These are phyloP conservation scores for Micrastur ruficollis DNA, from an alignment of 2,797 vertebrate genomes.

Conservation along the genomic window DNA sequence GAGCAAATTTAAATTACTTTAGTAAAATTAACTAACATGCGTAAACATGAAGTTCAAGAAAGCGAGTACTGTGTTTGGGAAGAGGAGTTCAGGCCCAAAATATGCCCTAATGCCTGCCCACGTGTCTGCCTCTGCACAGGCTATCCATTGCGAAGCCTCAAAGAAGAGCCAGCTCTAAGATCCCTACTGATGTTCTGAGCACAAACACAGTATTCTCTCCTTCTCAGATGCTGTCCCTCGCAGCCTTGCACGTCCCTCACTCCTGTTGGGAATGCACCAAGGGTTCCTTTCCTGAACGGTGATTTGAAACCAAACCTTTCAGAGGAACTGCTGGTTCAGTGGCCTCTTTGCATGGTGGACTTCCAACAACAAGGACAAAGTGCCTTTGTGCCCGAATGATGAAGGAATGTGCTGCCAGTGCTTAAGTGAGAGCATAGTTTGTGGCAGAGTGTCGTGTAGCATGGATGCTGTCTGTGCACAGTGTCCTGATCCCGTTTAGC, in stretches of 20 bases:
- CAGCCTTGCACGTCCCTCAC: background rate
- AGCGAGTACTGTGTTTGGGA: background rate
- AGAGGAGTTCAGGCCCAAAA: background rate
- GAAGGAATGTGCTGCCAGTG: fast-evolving
- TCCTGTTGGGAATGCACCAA: background rate
- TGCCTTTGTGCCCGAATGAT: background rate
- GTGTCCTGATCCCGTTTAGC: background rate
- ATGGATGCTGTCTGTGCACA: background rate
- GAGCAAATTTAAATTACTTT: background rate
- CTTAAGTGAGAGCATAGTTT: background rate
- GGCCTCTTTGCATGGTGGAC: background rate
- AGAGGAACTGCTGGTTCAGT: too few species aligned
- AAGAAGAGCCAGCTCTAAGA: background rate
- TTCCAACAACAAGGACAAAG: fast-evolving
- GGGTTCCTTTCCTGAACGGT: background rate
- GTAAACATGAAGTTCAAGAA: background rate
- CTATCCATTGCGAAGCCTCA: background rate
- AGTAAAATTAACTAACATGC: background rate
- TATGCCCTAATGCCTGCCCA: background rate
- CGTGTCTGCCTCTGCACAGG: background rate
- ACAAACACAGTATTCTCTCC: too few species aligned
- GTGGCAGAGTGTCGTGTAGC: background rate
- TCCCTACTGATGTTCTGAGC: background rate
- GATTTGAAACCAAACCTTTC: background rate
- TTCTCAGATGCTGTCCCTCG: background rate